Conservation (phyloP, 1,140 invertebrate genomes). For the Ooceraea biroi region DNA sequence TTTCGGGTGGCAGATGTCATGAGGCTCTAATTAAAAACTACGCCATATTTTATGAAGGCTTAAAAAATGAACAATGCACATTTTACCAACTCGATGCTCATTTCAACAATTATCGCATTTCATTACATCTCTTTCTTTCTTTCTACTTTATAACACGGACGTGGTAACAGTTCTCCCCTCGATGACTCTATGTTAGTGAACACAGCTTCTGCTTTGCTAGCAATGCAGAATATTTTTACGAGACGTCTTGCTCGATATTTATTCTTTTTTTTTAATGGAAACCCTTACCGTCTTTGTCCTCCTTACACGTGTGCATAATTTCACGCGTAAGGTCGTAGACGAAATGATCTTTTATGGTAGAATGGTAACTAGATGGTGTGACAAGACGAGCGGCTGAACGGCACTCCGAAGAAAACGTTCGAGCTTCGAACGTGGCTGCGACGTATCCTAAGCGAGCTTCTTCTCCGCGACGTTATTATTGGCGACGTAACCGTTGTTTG, state of each 20-base stretch:
- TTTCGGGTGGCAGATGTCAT: slow-evolving; percentile 42
- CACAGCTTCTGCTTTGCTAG: slow-evolving; percentile 55
- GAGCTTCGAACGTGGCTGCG: slow-evolving; percentile 6
- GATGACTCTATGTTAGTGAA: slow-evolving; percentile 59
- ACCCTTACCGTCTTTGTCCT: slow-evolving; percentile 3
- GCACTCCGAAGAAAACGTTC: slow-evolving; percentile 28
- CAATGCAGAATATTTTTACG: slow-evolving; percentile 49
- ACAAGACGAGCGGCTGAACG: slow-evolving; percentile 37
- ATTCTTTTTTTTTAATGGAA: slow-evolving; percentile 35
- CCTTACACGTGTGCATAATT: slow-evolving; percentile 14
- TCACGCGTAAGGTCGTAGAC: slow-evolving; percentile 9
- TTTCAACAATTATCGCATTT: neutral
- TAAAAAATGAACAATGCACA: slow-evolving; percentile 1
- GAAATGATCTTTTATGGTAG: slow-evolving; percentile 24
- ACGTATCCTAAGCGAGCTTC: slow-evolving; percentile 80
- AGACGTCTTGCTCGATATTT: slow-evolving; percentile 36
- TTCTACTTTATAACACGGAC: slow-evolving; percentile 35
- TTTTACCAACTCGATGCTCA: neutral
- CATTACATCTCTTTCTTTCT: neutral
- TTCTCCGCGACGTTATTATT: slow-evolving; percentile 85
- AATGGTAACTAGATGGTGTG: slow-evolving; percentile 26
- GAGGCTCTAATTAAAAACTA: slow-evolving; percentile 24
- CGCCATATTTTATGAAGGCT: slow-evolving; percentile 5
- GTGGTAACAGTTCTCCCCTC: slow-evolving; percentile 31
- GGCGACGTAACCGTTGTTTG: slow-evolving; percentile 89